phyloP scores from a whole-genome alignment of 1,140 invertebrate species.

The Drosophila punjabiensis region DNA sequence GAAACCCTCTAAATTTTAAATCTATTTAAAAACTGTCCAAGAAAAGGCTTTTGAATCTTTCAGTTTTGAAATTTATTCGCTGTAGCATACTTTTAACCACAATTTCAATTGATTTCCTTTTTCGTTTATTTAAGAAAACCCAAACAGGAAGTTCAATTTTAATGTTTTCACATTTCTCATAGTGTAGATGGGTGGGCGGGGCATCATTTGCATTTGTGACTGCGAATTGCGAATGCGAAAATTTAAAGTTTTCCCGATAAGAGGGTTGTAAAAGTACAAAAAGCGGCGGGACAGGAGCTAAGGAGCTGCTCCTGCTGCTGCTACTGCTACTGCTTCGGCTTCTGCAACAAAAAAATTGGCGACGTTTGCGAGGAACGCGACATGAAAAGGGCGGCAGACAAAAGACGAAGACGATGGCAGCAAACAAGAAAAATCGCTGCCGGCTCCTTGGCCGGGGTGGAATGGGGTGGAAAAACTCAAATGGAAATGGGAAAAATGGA shows the following conservation, averaged over 20 bases:
- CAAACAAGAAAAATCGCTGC: slow-evolving; percentile 81
- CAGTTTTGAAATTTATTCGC: neutral
- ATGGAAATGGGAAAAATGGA: slow-evolving; percentile 7
- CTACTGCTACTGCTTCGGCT: slow-evolving; percentile 28
- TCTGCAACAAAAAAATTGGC: slow-evolving; percentile 73
- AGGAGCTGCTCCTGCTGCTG: slow-evolving; percentile 33
- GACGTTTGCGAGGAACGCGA: slow-evolving; percentile 67
- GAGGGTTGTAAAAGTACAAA: slow-evolving; percentile 80
- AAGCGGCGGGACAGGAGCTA: slow-evolving; percentile 35
- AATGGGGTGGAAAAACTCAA: slow-evolving; percentile 1
- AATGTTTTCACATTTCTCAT: slow-evolving; percentile 12
- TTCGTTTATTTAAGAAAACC: neutral
- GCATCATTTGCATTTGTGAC: slow-evolving; percentile 78
- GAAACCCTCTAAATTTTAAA: neutral
- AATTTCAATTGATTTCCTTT: neutral
- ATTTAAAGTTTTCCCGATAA: slow-evolving; percentile 81
- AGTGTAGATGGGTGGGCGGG: slow-evolving; percentile 48
- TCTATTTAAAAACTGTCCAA: neutral
- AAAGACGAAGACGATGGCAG: slow-evolving; percentile 64
- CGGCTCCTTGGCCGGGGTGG: slow-evolving; percentile 46
- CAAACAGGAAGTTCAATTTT: slow-evolving; percentile 1
- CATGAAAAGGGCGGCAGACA: slow-evolving; percentile 81
- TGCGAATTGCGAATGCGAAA: slow-evolving; percentile 81
- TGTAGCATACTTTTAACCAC: neutral
- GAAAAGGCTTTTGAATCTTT: neutral